These are phyloP conservation scores for Stercorarius parasiticus DNA, from an alignment of 2,113 vertebrate genomes.

Conservation along the genomic window DNA sequence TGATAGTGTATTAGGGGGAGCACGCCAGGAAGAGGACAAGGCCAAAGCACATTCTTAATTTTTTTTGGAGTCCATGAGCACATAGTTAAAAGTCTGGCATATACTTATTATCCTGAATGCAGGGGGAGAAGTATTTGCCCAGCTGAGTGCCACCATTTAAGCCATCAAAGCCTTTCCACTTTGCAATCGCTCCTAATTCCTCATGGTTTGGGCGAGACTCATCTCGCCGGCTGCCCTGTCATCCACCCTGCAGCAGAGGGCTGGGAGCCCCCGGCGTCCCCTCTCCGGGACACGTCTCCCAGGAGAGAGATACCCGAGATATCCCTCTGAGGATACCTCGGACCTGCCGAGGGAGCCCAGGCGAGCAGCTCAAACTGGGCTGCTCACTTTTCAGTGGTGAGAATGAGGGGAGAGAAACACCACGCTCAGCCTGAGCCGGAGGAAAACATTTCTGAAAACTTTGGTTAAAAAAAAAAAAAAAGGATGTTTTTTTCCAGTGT, in stretches of 20 bases:
- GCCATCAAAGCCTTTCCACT: neutral
- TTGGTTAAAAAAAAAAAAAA: neutral
- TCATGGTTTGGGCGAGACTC: rapidly evolving
- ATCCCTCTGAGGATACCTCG: neutral
- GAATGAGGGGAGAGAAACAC: neutral
- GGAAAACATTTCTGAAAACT: neutral
- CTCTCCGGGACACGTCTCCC: neutral
- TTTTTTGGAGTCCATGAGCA: neutral
- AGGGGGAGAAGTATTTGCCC: neutral
- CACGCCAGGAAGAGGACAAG: neutral
- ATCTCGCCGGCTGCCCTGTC: neutral
- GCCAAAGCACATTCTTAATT: neutral
- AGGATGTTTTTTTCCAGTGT: neutral
- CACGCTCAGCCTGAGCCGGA: rapidly evolving
- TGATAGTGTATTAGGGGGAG: neutral
- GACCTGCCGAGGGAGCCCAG: neutral
- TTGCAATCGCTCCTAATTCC: neutral
- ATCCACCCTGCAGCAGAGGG: rapidly evolving
- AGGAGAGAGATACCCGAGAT: too few relatives aligned
- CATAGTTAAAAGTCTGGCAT: neutral
- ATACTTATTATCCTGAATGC: neutral
- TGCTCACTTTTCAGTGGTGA: neutral
- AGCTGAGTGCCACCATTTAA: neutral
- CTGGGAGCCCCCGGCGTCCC: rapidly evolving
- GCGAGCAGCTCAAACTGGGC: rapidly evolving